phyloP scores from a whole-genome alignment of 1,140 invertebrate genomes.

The Drosophila kohkoa region DNA sequence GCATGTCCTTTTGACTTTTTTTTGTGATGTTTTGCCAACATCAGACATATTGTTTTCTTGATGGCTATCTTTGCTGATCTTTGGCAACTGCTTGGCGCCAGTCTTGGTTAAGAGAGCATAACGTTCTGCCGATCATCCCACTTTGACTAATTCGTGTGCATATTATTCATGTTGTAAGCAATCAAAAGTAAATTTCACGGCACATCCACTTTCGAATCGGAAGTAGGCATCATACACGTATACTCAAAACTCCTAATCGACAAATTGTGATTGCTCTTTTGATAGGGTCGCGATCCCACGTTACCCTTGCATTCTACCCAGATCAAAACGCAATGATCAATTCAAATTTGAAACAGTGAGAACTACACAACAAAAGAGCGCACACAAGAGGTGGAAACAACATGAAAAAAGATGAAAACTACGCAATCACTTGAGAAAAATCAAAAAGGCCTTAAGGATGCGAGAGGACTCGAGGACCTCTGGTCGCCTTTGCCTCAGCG shows the following conservation, averaged over 20 bases:
- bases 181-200: conserved; percentile 67
- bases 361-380: conserved; percentile 63
- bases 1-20: conserved; percentile 23
- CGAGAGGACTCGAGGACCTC: conserved; percentile 32
- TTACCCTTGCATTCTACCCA: conserved; percentile 54
- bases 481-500: conserved; percentile 31
- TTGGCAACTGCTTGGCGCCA: conserved; percentile 68
- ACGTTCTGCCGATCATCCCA: neutral
- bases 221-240: conserved; percentile 57
- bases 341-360: conserved; percentile 80
- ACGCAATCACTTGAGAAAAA: conserved; percentile 84
- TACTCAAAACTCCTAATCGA: conserved; percentile 50
- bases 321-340: conserved; percentile 71
- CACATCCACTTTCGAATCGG: conserved; percentile 51
- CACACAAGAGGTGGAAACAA: neutral
- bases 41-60: conserved; percentile 8
- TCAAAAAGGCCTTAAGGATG: conserved; percentile 70
- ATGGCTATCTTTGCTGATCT: conserved; percentile 60
- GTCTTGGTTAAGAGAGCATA: neutral
- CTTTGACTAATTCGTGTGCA: conserved; percentile 33
- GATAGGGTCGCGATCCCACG: conserved; percentile 65
- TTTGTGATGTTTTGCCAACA: conserved; percentile 74
- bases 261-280: conserved; percentile 79
- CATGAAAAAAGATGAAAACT: conserved; percentile 65
- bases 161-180: conserved; percentile 34